phyloP scores from a whole-genome alignment of 2,113 vertebrate genomes.

The Prochilodus magdalenae region DNA sequence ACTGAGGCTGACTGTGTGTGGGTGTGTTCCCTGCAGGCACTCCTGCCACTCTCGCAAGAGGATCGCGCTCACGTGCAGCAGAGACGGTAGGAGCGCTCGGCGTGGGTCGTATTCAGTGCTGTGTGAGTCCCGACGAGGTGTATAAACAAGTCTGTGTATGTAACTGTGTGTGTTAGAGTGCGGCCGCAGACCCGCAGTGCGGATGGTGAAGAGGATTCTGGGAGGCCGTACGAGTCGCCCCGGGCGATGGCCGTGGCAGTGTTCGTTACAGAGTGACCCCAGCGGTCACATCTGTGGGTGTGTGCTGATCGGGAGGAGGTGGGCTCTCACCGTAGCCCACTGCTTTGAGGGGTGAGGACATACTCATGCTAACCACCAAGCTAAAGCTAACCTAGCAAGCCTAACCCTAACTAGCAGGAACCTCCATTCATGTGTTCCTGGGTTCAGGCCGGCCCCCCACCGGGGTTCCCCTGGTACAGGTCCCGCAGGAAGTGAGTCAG shows the following conservation, averaged over 20 bases:
- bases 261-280: conserved; percentile 92
- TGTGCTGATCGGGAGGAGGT: conserved; percentile 87
- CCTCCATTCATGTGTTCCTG: no score
- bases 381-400: no score
- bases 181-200: conserved; percentile 82
- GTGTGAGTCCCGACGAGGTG: background rate
- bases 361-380: no score
- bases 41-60: conserved; percentile 85
- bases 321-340: conserved; percentile 93
- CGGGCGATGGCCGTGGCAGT: conserved; percentile 97
- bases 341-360: conserved; percentile 93
- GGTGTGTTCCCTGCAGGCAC: conserved; percentile 74
- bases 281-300: conserved; percentile 95
- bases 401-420: no score
- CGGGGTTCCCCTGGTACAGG: no score
- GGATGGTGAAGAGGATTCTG: conserved; percentile 91
- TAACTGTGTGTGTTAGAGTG: conserved; percentile 74
- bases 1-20: background rate
- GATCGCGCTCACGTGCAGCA: conserved; percentile 85
- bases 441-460: no score
- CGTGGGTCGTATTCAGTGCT: no score
- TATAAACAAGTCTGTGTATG: background rate
- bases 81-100: conserved; percentile 80
- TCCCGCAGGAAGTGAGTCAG: no score
- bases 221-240: conserved; percentile 90